Percentiles rank a stretch among this genome's conserved stretches.
phyloP scores from a whole-genome alignment of 2,888 invertebrate species.

The Chouioia cunea region DNA sequence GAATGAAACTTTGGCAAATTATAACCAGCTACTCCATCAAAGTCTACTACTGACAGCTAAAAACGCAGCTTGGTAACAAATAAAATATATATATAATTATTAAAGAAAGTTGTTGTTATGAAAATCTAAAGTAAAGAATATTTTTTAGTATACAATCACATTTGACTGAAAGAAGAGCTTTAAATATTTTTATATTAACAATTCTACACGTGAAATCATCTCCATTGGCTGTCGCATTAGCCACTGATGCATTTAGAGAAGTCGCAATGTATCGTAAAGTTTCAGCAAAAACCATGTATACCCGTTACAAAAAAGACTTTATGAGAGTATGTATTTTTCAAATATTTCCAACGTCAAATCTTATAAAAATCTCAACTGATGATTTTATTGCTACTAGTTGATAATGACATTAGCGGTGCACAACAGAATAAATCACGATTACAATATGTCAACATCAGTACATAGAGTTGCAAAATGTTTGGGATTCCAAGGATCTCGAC shows the following conservation, averaged over 20 bases:
- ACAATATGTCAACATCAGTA: constrained; percentile 73
- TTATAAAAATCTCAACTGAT: constrained; percentile 9
- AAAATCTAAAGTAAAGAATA: constrained; percentile 18
- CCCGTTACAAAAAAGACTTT: constrained; percentile 74
- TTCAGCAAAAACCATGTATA: constrained; percentile 74
- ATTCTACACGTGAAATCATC: constrained; percentile 72
- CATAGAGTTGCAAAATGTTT: constrained; percentile 76
- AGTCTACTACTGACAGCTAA: constrained; percentile 72
- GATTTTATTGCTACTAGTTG: constrained; percentile 54
- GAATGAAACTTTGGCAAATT: constrained; percentile 67
- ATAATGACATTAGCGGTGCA: constrained; percentile 74
- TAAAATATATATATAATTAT: constrained; percentile 1
- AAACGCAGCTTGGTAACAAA: constrained; percentile 68
- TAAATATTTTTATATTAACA: constrained; percentile 75
- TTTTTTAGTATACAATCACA: constrained; percentile 56
- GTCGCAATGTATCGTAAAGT: constrained; percentile 72
- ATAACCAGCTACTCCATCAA: constrained; percentile 72
- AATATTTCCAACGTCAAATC: no score
- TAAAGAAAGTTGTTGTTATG: background rate
- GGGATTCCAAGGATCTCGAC: constrained; percentile 77
- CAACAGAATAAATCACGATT: constrained; percentile 72
- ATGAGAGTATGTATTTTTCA: constrained; percentile 56
- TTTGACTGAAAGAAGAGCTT: constrained; percentile 67
- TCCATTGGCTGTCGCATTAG: constrained; percentile 70
- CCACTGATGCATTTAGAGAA: constrained; percentile 72